phyloP scores from a whole-genome alignment of 2,113 vertebrate species.

The Regulus satrapa region DNA sequence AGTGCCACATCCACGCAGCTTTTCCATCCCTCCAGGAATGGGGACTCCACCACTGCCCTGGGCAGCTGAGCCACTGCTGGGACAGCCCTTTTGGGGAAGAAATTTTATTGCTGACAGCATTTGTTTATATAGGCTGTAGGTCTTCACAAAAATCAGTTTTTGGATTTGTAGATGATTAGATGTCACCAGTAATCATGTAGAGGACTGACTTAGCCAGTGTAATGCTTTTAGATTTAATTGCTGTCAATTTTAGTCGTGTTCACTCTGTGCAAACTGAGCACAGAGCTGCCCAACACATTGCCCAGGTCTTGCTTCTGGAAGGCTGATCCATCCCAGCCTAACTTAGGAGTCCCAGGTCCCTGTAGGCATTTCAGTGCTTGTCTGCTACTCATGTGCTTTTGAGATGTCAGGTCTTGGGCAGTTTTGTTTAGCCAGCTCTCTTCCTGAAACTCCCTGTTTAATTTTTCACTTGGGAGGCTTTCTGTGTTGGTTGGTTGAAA shows the following conservation, averaged over 20 bases:
- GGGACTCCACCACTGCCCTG: background rate
- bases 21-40: background rate
- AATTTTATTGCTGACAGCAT: background rate
- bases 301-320: background rate
- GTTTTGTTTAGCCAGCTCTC: background rate
- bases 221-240: background rate
- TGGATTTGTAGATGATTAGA: background rate
- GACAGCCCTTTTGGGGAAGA: background rate
- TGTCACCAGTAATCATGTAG: background rate
- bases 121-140: background rate
- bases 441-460: background rate
- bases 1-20: background rate
- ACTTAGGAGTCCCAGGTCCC: background rate
- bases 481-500: background rate
- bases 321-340: background rate
- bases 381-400: background rate
- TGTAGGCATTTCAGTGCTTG: background rate
- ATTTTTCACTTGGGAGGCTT: background rate
- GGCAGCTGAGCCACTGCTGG: background rate
- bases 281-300: background rate
- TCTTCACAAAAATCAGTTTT: background rate
- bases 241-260: background rate
- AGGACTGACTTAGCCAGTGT: background rate
- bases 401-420: background rate
- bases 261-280: background rate